phyloP scores from a whole-genome alignment of 1,140 invertebrate genomes.

The Drosophila persimilis region DNA sequence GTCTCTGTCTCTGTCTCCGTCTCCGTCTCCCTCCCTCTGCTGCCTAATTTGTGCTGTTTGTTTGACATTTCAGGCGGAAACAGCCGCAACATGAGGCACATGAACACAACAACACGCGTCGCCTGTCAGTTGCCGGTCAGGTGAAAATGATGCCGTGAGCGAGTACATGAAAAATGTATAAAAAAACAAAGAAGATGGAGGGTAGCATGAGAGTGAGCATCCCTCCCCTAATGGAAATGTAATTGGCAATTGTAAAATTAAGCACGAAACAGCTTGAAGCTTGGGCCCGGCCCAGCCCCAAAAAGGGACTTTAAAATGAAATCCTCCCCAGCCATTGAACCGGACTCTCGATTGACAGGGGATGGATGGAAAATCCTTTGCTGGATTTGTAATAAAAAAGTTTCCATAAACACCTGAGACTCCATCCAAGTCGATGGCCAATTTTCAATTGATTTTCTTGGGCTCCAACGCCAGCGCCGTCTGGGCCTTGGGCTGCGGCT shows the following conservation, averaged over 20 bases:
- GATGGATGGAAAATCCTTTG: conserved; percentile 28
- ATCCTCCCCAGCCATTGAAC: background rate
- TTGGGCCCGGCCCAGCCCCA: too few species aligned
- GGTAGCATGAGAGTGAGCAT: background rate
- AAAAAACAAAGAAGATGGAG: conserved; percentile 18
- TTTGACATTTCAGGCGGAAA: conserved; percentile 72
- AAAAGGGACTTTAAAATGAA: too few species aligned
- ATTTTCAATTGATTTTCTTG: conserved; percentile 76
- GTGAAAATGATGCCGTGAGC: conserved; percentile 36
- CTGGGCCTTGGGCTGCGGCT: conserved; percentile 9
- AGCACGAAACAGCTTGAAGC: conserved; percentile 15
- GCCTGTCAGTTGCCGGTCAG: conserved; percentile 58
- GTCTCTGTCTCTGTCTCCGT: background rate
- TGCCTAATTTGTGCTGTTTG: conserved; percentile 73
- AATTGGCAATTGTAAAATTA: conserved; percentile 69
- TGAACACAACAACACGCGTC: conserved; percentile 48
- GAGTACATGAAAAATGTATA: conserved; percentile 70
- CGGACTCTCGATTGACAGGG: background rate
- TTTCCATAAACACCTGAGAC: conserved; percentile 77
- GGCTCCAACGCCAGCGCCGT: conserved; percentile 34
- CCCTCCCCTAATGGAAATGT: conserved; percentile 67
- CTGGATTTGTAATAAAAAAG: conserved; percentile 69
- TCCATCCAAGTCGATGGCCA: conserved; percentile 38
- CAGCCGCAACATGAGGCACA: conserved; percentile 58
- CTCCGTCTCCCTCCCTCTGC: conserved; percentile 30